phyloP scores from a whole-genome alignment of 2,113 vertebrate species.

The Gymnogyps californianus region DNA sequence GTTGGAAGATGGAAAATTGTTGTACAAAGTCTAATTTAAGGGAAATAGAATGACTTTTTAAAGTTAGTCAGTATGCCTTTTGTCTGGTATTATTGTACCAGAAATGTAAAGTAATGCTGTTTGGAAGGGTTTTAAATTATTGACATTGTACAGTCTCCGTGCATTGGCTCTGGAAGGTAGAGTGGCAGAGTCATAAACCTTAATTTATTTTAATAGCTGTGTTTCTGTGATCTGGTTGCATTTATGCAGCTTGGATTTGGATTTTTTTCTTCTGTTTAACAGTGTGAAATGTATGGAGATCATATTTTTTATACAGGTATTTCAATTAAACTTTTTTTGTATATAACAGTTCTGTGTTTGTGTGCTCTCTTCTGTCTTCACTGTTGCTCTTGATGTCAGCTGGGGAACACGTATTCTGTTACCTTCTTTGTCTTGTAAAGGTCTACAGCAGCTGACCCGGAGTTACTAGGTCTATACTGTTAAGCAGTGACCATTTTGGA shows the following conservation, averaged over 20 bases:
- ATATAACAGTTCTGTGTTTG: conserved; percentile 66
- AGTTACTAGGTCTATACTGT: not conserved
- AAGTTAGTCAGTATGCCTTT: conserved; percentile 73
- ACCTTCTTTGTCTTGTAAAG: not conserved
- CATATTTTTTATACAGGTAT: conserved; percentile 97
- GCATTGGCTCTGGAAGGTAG: conserved; percentile 77
- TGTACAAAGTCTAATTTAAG: conserved; percentile 88
- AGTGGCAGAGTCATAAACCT: conserved; percentile 78
- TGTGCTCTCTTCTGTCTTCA: not conserved
- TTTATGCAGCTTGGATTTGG: conserved; percentile 76
- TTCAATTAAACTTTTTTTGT: conserved; percentile 98
- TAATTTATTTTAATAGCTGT: conserved; percentile 82
- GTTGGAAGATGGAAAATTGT: conserved; percentile 79
- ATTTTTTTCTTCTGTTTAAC: conserved; percentile 77
- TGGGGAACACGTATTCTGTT: accelerated
- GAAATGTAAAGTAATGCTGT: conserved; percentile 76
- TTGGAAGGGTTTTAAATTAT: conserved; percentile 80
- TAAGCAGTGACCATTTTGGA: not conserved
- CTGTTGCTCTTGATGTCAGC: not conserved
- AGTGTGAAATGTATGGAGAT: conserved; percentile 89
- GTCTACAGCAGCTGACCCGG: not conserved
- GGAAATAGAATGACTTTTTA: conserved; percentile 81
- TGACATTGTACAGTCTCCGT: conserved; percentile 83
- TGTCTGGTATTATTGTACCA: conserved; percentile 72
- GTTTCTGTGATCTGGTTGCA: conserved; percentile 76